These are phyloP conservation scores for Parus major DNA, from an alignment of 2,113 vertebrate species.

Conservation along the genomic window DNA sequence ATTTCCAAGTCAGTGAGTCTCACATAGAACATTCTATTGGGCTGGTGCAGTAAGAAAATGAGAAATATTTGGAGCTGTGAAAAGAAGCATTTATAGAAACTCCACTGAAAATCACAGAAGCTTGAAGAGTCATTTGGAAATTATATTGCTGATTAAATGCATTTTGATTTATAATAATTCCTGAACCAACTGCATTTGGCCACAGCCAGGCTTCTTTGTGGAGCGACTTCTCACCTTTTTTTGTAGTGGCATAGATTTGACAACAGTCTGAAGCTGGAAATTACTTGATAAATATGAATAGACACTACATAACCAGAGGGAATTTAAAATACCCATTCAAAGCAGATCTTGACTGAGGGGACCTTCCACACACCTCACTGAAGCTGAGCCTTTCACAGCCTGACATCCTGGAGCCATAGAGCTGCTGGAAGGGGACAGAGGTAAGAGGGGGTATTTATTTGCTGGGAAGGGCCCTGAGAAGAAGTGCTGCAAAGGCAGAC, in stretches of 20 bases:
- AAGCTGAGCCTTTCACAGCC: not conserved
- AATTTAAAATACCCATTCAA: not conserved
- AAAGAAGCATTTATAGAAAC: not conserved
- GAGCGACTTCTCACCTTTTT: not conserved
- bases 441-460: not conserved
- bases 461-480: not conserved
- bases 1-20: not conserved
- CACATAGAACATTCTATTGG: not conserved
- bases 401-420: not conserved
- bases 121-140: not conserved
- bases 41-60: not conserved
- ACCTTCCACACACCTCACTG: not conserved
- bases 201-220: not conserved
- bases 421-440: not conserved
- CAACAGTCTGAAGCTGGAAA: not conserved
- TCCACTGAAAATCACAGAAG: not conserved
- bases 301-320: not conserved
- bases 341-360: not conserved
- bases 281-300: not conserved
- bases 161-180: not conserved
- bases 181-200: not conserved
- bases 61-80: not conserved
- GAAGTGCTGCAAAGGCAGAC: not conserved
- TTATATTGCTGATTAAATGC: not conserved
- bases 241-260: not conserved